These are phyloP conservation scores for Rhingia campestris DNA, from an alignment of 2,888 invertebrate genomes.

Conservation along the genomic window DNA sequence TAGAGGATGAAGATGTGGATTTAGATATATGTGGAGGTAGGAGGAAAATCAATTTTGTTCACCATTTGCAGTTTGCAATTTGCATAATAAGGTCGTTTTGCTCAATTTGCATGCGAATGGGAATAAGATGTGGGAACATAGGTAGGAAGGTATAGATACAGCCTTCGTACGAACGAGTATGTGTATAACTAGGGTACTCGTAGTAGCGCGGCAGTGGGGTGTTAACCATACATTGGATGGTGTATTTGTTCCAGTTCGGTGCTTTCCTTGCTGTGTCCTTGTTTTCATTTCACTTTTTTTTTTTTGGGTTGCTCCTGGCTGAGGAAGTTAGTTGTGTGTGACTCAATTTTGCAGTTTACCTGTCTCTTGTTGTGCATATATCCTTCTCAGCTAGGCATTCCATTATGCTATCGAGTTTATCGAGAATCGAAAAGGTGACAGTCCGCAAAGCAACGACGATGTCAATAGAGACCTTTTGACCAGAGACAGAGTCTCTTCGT, in stretches of 20 bases:
- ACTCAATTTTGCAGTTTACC: slow-evolving; percentile 50
- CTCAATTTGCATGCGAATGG: slow-evolving; percentile 82
- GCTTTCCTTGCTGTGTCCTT: slow-evolving; percentile 28
- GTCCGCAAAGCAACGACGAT: not conserved
- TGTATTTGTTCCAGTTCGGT: slow-evolving; percentile 41
- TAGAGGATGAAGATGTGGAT: slow-evolving; percentile 29
- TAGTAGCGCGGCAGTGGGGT: slow-evolving; percentile 6
- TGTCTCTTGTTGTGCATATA: slow-evolving; percentile 9
- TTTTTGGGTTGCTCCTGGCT: slow-evolving; percentile 5
- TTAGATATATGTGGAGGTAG: slow-evolving; percentile 33
- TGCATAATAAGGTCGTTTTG: slow-evolving; percentile 83
- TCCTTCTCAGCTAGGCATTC: slow-evolving; percentile 12
- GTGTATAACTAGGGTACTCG: slow-evolving; percentile 29
- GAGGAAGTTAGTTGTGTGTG: slow-evolving; percentile 45
- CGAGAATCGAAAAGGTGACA: slow-evolving; percentile 11
- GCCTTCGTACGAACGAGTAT: not conserved
- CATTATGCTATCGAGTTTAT: slow-evolving; percentile 54
- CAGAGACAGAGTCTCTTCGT: no score
- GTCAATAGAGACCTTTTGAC: not conserved
- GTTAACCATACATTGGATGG: slow-evolving; percentile 39
- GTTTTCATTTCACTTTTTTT: slow-evolving; percentile 28
- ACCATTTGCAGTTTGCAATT: slow-evolving; percentile 83
- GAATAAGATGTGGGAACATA: slow-evolving; percentile 43
- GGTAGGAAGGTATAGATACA: slow-evolving; percentile 14
- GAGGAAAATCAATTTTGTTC: slow-evolving; percentile 82